A percentile compares a stretch with the other conserved stretches of the same genome.
Evolutionary conservation across 2,888 invertebrate genomes (phyloP).

Genomic region (Agriopis marginaria): DNA sequence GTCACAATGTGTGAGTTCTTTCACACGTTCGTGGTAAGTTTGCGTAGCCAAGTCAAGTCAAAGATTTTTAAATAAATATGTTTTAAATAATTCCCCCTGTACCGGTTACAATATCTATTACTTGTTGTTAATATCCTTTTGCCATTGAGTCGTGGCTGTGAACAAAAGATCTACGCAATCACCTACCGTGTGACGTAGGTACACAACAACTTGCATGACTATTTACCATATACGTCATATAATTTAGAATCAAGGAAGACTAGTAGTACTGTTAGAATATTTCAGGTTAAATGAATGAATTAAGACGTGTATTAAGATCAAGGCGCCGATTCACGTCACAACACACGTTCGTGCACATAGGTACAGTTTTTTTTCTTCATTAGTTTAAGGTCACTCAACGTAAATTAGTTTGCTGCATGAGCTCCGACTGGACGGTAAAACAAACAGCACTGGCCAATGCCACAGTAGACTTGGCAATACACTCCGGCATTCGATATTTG

Average conservation of each 20-base stretch:
- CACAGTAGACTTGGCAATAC: slow-evolving; percentile 50
- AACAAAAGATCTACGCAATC: slow-evolving; percentile 4
- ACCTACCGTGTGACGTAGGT: neutral
- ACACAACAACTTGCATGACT: slow-evolving; percentile 2
- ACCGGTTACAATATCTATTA: too few relatives aligned
- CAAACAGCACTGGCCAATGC: slow-evolving; percentile 48
- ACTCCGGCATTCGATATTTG: slow-evolving; percentile 45
- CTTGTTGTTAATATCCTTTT: neutral
- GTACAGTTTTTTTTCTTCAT: slow-evolving; percentile 31
- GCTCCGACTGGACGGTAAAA: slow-evolving; percentile 30
- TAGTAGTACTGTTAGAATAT: neutral
- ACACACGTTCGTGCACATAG: slow-evolving; percentile 39
- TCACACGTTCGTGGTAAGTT: too few relatives aligned
- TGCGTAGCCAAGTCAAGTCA: too few relatives aligned
- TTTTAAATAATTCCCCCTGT: too few relatives aligned
- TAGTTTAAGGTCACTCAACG: slow-evolving; percentile 35
- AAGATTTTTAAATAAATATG: too few relatives aligned
- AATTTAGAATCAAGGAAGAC: slow-evolving; percentile 28
- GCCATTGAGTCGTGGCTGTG: neutral
- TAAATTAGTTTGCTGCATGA: slow-evolving; percentile 24
- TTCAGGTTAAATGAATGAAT: slow-evolving; percentile 13
- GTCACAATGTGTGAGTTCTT: too few relatives aligned
- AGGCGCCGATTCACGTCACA: slow-evolving; percentile 41
- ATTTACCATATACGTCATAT: slow-evolving; percentile 18
- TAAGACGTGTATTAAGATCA: slow-evolving; percentile 42